Evolutionary conservation across 2,113 vertebrate genomes (phyloP).

Genomic region (Himantopus leucocephalus): DNA sequence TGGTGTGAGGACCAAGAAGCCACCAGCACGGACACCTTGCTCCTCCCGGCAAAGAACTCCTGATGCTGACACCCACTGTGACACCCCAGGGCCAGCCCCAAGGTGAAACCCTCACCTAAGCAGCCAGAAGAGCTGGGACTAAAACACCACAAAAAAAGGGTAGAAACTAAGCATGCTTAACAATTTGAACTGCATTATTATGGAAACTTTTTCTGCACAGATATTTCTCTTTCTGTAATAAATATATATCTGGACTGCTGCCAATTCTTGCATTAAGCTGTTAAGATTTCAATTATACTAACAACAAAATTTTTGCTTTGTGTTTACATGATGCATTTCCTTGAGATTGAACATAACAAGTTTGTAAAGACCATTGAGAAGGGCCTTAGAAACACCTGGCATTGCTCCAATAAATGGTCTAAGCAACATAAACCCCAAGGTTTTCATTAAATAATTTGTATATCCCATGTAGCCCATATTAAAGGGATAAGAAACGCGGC

Average conservation of each 20-base stretch:
- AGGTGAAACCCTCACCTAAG: background rate
- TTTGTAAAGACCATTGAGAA: background rate
- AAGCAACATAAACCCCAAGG: background rate
- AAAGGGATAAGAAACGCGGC: background rate
- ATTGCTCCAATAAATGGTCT: background rate
- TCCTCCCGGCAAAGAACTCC: background rate
- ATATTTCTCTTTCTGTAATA: background rate
- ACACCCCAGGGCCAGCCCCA: background rate
- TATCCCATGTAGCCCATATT: background rate
- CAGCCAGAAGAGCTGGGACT: too few species aligned
- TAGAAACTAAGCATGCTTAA: rapidly evolving
- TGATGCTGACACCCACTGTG: rapidly evolving
- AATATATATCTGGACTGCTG: background rate
- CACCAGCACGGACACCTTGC: rapidly evolving
- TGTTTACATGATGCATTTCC: background rate
- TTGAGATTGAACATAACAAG: background rate
- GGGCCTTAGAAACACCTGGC: background rate
- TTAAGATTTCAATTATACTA: background rate
- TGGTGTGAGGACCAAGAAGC: background rate
- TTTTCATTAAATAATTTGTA: background rate
- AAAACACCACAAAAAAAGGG: background rate
- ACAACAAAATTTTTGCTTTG: background rate
- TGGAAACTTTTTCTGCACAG: background rate
- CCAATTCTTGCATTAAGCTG: background rate
- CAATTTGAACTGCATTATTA: too few species aligned